A percentile compares a stretch with the other conserved stretches of the same genome.
phyloP scores from a whole-genome alignment of 2,888 invertebrate genomes.

The Hetaerina titia region DNA sequence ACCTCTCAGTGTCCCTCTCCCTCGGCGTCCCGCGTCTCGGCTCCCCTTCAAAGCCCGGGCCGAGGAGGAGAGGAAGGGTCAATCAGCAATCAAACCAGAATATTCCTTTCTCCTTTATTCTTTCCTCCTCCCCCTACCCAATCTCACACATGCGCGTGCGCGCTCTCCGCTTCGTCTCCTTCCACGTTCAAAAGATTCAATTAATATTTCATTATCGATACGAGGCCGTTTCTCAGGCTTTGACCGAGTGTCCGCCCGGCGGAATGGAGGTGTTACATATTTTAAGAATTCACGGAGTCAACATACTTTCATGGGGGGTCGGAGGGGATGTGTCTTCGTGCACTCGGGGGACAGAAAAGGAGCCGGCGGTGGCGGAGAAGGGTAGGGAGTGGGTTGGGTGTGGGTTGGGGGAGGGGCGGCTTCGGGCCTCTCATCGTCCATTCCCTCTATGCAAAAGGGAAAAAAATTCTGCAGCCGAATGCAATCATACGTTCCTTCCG shows the following conservation, averaged over 20 bases:
- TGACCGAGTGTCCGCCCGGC: conserved; percentile 4
- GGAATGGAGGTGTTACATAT: conserved; percentile 34
- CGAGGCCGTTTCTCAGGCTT: conserved; percentile 39
- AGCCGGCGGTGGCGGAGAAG: neutral
- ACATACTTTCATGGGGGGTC: neutral
- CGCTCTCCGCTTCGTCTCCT: neutral
- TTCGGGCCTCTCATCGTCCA: neutral
- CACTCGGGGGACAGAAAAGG: neutral
- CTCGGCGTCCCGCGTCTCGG: neutral
- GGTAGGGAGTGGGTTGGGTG: no score
- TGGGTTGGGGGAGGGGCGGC: neutral
- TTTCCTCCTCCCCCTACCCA: neutral
- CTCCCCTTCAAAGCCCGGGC: neutral
- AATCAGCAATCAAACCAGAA: conserved; percentile 54
- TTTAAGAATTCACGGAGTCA: conserved; percentile 46
- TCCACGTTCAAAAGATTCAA: neutral
- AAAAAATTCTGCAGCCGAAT: neutral
- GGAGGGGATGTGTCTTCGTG: neutral
- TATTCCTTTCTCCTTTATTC: conserved; percentile 34
- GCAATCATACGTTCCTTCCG: neutral
- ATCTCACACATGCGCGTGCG: neutral
- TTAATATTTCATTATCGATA: conserved; percentile 37
- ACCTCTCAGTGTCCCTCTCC: neutral
- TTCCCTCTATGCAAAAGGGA: neutral
- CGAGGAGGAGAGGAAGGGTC: neutral